A percentile compares a stretch with the other conserved stretches of the same genome.
phyloP scores from a whole-genome alignment of 2,888 invertebrate genomes.

The Chorisops tibialis region DNA sequence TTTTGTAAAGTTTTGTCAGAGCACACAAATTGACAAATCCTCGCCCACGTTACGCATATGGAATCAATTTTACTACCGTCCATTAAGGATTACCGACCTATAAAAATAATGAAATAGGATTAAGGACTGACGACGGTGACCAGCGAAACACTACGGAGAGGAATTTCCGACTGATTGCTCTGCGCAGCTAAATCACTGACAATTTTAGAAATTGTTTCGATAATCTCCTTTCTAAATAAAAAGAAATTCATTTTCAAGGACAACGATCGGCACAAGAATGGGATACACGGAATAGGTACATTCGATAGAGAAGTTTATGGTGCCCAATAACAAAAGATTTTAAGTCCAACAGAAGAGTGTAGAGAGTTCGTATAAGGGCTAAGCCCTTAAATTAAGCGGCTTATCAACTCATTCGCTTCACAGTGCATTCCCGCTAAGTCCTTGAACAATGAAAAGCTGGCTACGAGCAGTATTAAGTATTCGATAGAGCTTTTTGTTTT shows the following conservation, averaged over 20 bases:
- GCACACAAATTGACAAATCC: constrained; percentile 1
- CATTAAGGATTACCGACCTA: constrained; percentile 30
- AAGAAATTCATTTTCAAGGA: constrained; percentile 19
- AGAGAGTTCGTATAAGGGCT: constrained; percentile 13
- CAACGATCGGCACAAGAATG: neutral
- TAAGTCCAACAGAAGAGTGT: constrained; percentile 3
- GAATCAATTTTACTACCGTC: constrained; percentile 18
- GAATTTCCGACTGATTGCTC: constrained; percentile 22
- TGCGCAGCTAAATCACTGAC: too few species aligned
- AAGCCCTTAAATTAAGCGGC: constrained; percentile 30
- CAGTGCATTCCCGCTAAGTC: constrained; percentile 25
- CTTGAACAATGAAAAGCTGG: neutral
- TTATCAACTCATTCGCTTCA: constrained; percentile 28
- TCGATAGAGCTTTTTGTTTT: too few species aligned
- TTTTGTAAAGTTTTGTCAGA: constrained; percentile 14
- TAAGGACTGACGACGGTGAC: constrained; percentile 19
- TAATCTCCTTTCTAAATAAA: constrained; percentile 31
- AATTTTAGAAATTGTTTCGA: constrained; percentile 21
- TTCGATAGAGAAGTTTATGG: neutral
- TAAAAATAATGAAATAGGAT: constrained; percentile 32
- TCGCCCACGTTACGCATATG: neutral
- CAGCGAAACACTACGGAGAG: neutral
- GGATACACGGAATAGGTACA: too few species aligned
- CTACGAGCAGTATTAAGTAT: neutral
- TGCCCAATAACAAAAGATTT: neutral